Evolutionary conservation across 2,888 invertebrate species (phyloP), one percentile per base, ranked within the genome.

Genomic region (Heliconius ethilla): DNA sequence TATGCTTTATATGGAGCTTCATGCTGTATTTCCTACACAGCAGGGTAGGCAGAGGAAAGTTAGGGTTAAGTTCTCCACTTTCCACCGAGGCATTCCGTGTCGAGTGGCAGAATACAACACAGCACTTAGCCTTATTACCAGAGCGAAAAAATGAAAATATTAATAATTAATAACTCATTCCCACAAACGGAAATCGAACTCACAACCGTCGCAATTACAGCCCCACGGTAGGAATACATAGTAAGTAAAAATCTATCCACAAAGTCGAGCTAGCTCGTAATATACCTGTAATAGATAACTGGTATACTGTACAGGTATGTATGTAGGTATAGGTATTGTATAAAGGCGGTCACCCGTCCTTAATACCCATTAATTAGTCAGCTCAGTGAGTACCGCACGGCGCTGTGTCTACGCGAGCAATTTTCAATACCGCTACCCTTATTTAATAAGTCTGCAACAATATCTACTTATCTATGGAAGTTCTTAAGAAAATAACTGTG

Each of bases 341-440:
- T 13, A 3, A n/a, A 55, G 55, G 72, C 59, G 59, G 72, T 59
- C 72, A 37, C n/a, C 55, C 59, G n/a, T 59, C 72, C 59, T 72
- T 72, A 59, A 72, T 55, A 59, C 33, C 33, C 59, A 59, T 72
- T 72, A 72, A 72, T 72, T 59, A 72, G 72, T 59, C 55, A 72
- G 59, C 33, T 72, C 72, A 37, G 33, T 72, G 72, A 72, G 37
- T 33, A 33, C 7, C 55, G 22, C 59, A 29, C 13, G 59, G n/a
- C 55, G 33, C 29, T 10, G n/a, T 10, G n/a, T n/a, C 51, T 51
- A 55, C 29, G 45, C 55, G 5, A 33, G 29, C 55, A 70, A n/a
- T 55, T 55, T 70, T 33, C 70, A 70, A 70, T 59, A 72, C 33
- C 51, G 51, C 18, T 51, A 55, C n/a, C 15, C 55, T 72, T 59